Evolutionary conservation across 2,797 vertebrate species (phyloP), one percentile per base, ranked within the genome.

Genomic region (Dicrostonyx torquatus): DNA sequence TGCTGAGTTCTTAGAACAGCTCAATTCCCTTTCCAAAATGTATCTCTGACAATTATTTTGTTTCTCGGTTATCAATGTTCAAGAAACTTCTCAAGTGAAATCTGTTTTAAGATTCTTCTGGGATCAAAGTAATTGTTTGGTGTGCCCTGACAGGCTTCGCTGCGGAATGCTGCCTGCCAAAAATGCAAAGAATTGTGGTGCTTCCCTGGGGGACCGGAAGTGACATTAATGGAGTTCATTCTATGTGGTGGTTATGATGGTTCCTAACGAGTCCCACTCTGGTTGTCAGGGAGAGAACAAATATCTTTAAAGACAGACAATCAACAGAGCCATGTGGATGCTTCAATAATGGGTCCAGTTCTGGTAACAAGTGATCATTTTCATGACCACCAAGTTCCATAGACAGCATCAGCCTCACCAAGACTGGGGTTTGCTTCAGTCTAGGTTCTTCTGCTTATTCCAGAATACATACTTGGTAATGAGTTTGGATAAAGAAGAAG

Each of bases 21-120:
- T 90, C 66, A 88, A 40, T 88, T 91, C 40, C 43, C 34, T 85
- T 97, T 95, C 68, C 29, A 68, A 96, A 95, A 87, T 64, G 66
- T 18, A 80, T 9, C 24, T 73, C 77, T 76, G 64, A 48, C 4
- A 79, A 22, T 45, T 82, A 40, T 48, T 86, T 70, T 53, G 24
- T 37, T 45, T 22, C 22, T 6, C 6, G 2, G 43, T 93, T 90
- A 50, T 11, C 89, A 45, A 29, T 82, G 11, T 58, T 40, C 24
- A 22, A 86, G 58, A 62, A 50, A 55, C 50, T 95, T 50, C 45
- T 48, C 85, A 95, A 91, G 58, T 55, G 29, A 84, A 87, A 90
- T 72, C 24, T 45, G 60, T 45, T 91, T 91, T 87, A 76, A 60
- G 48, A n/a, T 50, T 48, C 12, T 26, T 14, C 43, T 12, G 76